Base-by-base conservation (phyloP, 1,140 invertebrate genomes). In the Colletes gigas region DNA sequence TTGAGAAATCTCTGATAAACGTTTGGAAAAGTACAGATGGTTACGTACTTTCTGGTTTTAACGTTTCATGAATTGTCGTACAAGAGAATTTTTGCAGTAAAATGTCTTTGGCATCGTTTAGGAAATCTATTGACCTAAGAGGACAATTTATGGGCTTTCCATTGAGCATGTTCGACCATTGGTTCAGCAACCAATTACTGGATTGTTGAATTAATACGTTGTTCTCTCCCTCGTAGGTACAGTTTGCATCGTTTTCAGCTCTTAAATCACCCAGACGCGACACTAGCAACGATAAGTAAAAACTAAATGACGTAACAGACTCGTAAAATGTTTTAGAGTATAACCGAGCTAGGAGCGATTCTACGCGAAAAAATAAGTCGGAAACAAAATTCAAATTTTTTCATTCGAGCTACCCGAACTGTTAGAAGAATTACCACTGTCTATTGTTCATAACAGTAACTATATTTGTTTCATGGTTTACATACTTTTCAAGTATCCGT, bases 171-270 rank as follows among this genome's bases (percentile, higher is more conserved):
- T 92, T 93, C 4, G 89, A 82, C 94, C 95, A 96, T 87, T 97
- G 94, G 54, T 94, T 94, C 50, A 98, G 88, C 60, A 98, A 93
- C 96, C 97, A 98, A 92, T 99, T 99, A 90, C 97, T 97, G 0
- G 98, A 96, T 94, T 99, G 98, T 90, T 99, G 98, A 12, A 98
- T 95, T 8, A 99, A 94, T 59, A 99, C 98, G 93, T 98, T 98
- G 93, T 98, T 99, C 92, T 99, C 98, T 7, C 98, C 98, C 94
- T 99, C 98, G 88, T 99, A 99, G 0, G 98, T 99, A 83, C 96
- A 97, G 85, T 97, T 98, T 0, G 98, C 97, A 94, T 99, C 98
- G 93, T 98, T 96, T 91, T 98, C 97, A 92, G 96, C 96, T 74
- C 97, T 95, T 65, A 99, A 93, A 79, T 97, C 95, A n/a, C 97